Evolutionary conservation across 1,140 invertebrate genomes (phyloP).

Genomic region (Drepana arcuata): DNA sequence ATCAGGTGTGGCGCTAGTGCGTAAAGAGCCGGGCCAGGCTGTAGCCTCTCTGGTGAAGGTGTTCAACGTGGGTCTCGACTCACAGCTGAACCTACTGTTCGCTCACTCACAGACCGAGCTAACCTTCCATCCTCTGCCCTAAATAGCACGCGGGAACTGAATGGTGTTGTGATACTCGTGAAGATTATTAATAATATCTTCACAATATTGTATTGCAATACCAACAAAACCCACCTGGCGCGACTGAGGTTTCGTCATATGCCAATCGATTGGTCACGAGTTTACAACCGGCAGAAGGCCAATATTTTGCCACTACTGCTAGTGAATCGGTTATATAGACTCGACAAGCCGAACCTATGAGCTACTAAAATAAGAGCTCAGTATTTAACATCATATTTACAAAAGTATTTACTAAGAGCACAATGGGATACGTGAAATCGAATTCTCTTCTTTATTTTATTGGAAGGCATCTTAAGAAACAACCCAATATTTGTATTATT

Average conservation of each 20-base stretch:
- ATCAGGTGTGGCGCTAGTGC: constrained; percentile 76
- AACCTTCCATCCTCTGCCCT: constrained; percentile 73
- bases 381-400: background rate
- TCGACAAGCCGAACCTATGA: constrained; percentile 9
- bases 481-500: no score
- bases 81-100: constrained; percentile 77
- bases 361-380: constrained; percentile 2
- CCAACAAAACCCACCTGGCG: constrained; percentile 46
- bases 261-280: constrained; percentile 50
- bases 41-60: constrained; percentile 73
- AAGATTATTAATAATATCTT: no score
- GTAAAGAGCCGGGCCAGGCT: constrained; percentile 70
- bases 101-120: constrained; percentile 75
- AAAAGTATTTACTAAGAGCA: no score
- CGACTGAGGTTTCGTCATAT: constrained; percentile 51
- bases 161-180: constrained; percentile 46
- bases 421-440: no score
- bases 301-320: constrained; percentile 14
- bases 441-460: no score
- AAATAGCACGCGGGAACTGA: constrained; percentile 29
- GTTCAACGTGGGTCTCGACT: constrained; percentile 78
- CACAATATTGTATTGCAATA: constrained; percentile 43
- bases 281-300: constrained; percentile 41
- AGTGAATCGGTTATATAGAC: constrained; percentile 39
- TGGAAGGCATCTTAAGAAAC: no score